Percentiles rank a stretch among this genome's conserved stretches.
Evolutionary conservation across 2,797 vertebrate species (phyloP).

Genomic region (Pangasius djambal): DNA sequence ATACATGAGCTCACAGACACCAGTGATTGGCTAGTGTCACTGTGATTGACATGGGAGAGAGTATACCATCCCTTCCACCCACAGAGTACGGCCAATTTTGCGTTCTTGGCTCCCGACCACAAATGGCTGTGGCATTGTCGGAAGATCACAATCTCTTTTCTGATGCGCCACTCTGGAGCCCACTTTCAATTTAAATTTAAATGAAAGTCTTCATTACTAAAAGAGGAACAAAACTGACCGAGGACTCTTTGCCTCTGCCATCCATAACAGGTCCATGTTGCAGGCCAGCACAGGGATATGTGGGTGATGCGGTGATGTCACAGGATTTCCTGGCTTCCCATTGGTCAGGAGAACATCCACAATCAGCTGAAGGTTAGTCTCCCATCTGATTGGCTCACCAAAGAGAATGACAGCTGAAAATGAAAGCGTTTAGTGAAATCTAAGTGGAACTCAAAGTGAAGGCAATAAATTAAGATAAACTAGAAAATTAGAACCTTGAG

Average conservation of each 20-base stretch:
- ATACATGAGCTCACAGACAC: neutral
- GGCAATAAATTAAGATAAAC: neutral
- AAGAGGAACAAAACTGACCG: constrained; percentile 71
- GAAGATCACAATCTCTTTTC: neutral
- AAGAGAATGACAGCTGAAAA: constrained; percentile 88
- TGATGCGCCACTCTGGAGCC: neutral
- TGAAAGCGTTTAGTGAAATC: neutral
- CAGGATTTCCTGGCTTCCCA: constrained; percentile 77
- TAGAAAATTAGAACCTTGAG: neutral
- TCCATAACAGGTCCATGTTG: constrained; percentile 98
- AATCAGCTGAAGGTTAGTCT: constrained; percentile 93
- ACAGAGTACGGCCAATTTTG: neutral
- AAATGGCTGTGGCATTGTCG: neutral
- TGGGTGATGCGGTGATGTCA: constrained; percentile 77
- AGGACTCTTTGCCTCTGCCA: constrained; percentile 95
- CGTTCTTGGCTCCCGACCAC: neutral
- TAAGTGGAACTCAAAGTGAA: neutral
- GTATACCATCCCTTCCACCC: neutral
- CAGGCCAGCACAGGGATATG: constrained; percentile 93
- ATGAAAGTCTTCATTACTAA: neutral
- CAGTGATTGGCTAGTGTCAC: too few relatives aligned
- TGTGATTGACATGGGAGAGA: neutral
- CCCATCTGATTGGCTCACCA: constrained; percentile 96
- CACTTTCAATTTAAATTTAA: neutral
- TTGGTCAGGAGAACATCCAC: constrained; percentile 87